Percentiles rank a stretch among this genome's conserved stretches.
These are phyloP conservation scores for Aythya baeri DNA, from an alignment of 2,113 vertebrate species.

Conservation along the genomic window DNA sequence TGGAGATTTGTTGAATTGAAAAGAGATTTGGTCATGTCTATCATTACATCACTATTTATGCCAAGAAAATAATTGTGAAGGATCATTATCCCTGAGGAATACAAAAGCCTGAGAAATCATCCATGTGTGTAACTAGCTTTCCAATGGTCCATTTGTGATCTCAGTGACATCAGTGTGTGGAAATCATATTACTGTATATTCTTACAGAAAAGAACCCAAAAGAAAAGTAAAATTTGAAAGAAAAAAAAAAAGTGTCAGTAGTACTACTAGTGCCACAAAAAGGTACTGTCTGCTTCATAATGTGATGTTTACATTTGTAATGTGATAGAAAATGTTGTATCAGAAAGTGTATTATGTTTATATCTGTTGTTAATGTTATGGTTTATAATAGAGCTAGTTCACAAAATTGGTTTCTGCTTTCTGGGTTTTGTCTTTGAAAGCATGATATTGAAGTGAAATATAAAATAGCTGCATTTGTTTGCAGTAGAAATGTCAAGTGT, in stretches of 20 bases:
- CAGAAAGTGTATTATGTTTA: not conserved
- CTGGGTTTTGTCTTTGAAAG: not conserved
- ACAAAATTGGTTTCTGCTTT: not conserved
- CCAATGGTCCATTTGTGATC: not conserved
- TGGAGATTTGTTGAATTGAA: not conserved
- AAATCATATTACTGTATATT: not conserved
- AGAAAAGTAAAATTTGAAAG: not conserved
- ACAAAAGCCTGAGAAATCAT: slow-evolving; percentile 14
- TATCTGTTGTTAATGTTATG: not conserved
- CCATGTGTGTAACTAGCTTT: not conserved
- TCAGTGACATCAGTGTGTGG: not conserved
- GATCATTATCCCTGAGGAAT: not conserved
- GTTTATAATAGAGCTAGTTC: not conserved
- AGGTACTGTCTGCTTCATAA: not conserved
- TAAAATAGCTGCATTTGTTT: not conserved
- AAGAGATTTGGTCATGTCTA: not conserved
- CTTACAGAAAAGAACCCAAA: not conserved
- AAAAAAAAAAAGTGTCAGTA: not conserved
- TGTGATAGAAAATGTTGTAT: not conserved
- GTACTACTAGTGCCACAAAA: not conserved
- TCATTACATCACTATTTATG: not conserved
- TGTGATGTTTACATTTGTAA: not conserved
- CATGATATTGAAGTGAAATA: not conserved
- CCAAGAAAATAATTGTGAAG: slow-evolving; percentile 7
- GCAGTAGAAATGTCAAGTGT: not conserved